phyloP scores from a whole-genome alignment of 2,888 invertebrate species.

The Chironomus riparius region DNA sequence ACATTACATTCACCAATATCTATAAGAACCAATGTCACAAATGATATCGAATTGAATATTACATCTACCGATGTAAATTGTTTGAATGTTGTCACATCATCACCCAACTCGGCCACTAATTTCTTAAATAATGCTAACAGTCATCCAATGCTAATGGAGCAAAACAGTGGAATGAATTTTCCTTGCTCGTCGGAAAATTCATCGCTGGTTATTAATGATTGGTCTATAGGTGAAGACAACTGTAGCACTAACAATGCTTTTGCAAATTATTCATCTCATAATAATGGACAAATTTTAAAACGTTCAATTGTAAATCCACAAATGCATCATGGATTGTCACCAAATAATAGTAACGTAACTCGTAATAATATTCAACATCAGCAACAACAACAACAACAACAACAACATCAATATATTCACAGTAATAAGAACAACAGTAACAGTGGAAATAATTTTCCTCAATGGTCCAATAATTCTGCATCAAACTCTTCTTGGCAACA shows the following conservation, averaged over 20 bases:
- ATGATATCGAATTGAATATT: constrained; percentile 11
- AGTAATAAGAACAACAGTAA: constrained; percentile 29
- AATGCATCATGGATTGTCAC: constrained; percentile 30
- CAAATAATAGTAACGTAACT: constrained; percentile 29
- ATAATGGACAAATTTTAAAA: constrained; percentile 25
- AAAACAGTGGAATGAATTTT: neutral
- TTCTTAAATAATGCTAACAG: neutral
- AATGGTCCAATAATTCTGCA: constrained; percentile 30
- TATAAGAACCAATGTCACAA: neutral
- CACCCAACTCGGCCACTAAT: neutral
- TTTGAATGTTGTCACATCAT: constrained; percentile 19
- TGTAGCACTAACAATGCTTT: neutral
- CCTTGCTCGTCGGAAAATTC: neutral
- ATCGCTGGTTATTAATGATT: neutral
- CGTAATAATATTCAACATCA: constrained; percentile 28
- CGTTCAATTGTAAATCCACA: constrained; percentile 21
- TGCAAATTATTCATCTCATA: constrained; percentile 21
- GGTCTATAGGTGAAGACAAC: constrained; percentile 23
- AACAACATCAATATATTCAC: constrained; percentile 29
- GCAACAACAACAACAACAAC: constrained; percentile 29
- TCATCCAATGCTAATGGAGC: neutral
- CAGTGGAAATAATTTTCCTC: constrained; percentile 30
- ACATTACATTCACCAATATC: constrained; percentile 4
- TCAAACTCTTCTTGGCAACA: constrained; percentile 28
- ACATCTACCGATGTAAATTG: constrained; percentile 7